Evolutionary conservation across 2,888 invertebrate genomes (phyloP).

Genomic region (Diplazon laetatorius): DNA sequence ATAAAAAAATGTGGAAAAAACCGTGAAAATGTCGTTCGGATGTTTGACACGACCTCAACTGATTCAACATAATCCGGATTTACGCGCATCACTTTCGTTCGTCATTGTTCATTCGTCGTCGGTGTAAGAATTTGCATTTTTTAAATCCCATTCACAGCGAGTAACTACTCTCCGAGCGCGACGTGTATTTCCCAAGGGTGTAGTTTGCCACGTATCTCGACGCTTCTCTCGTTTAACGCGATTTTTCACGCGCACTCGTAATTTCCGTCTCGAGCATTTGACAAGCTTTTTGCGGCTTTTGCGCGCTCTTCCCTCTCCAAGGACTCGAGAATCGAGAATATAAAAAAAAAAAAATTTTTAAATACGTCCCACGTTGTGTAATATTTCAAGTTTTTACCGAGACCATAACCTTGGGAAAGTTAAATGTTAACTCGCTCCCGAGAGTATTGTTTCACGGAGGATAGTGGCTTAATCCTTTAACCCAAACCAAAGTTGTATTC

Average conservation of each 20-base stretch:
- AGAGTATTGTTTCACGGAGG: constrained; percentile 11
- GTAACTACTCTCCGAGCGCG: background rate
- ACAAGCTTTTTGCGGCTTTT: background rate
- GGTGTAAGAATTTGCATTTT: constrained; percentile 28
- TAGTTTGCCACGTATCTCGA: constrained; percentile 11
- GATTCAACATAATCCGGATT: background rate
- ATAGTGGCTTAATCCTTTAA: constrained; percentile 26
- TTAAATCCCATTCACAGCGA: constrained; percentile 33
- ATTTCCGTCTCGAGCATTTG: background rate
- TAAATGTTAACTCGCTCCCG: constrained; percentile 26
- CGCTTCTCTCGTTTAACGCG: constrained; percentile 1
- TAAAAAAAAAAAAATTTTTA: too few relatives aligned
- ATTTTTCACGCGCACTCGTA: constrained; percentile 2
- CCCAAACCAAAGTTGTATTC: constrained; percentile 23
- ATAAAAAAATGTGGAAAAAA: too few relatives aligned
- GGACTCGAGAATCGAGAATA: too few relatives aligned
- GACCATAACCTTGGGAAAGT: background rate
- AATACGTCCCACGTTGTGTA: background rate
- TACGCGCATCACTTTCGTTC: background rate
- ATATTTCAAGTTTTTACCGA: background rate
- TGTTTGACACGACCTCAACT: background rate
- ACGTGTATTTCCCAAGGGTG: constrained; percentile 40
- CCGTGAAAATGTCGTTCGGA: background rate
- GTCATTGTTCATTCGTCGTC: background rate
- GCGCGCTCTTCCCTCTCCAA: constrained; percentile 17